Evolutionary conservation across 2,888 invertebrate genomes (phyloP).

Genomic region (Zygogramma bicolorata): DNA sequence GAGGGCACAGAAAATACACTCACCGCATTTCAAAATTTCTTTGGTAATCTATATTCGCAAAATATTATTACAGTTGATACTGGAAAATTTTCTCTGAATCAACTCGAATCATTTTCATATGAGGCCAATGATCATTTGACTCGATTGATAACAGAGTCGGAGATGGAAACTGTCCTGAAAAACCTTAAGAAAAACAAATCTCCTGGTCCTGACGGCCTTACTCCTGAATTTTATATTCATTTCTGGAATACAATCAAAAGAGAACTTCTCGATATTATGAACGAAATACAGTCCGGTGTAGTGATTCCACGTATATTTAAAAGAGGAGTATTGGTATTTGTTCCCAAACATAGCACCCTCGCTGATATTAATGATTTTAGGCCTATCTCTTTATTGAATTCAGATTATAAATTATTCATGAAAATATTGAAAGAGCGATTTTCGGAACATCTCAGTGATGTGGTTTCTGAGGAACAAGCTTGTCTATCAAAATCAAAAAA

Average conservation of each 20-base stretch:
- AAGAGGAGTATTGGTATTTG: constrained; percentile 8
- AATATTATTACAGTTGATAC: too few relatives aligned
- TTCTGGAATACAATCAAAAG: constrained; percentile 9
- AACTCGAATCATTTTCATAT: too few relatives aligned
- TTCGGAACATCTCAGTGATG: neutral
- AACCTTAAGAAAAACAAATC: neutral
- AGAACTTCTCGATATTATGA: neutral
- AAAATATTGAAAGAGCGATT: constrained; percentile 2
- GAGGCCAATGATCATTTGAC: too few relatives aligned
- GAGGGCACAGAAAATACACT: too few relatives aligned
- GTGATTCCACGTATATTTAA: constrained; percentile 1
- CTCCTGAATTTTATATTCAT: constrained; percentile 18
- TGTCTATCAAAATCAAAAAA: constrained; percentile 10
- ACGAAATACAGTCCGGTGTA: neutral
- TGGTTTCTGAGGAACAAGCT: constrained; percentile 15
- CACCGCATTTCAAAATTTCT: too few relatives aligned
- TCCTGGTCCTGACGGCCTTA: neutral
- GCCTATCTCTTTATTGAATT: neutral
- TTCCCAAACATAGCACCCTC: too few relatives aligned
- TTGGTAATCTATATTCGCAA: too few relatives aligned
- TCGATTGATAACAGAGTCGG: too few relatives aligned
- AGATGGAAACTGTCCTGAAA: neutral
- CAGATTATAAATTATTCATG: constrained; percentile 21
- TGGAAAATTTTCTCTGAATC: too few relatives aligned
- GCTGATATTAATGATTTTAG: neutral